Percentiles rank a stretch among this genome's conserved stretches.
phyloP scores from a whole-genome alignment of 2,888 invertebrate genomes.

The Euplexia lucipara region DNA sequence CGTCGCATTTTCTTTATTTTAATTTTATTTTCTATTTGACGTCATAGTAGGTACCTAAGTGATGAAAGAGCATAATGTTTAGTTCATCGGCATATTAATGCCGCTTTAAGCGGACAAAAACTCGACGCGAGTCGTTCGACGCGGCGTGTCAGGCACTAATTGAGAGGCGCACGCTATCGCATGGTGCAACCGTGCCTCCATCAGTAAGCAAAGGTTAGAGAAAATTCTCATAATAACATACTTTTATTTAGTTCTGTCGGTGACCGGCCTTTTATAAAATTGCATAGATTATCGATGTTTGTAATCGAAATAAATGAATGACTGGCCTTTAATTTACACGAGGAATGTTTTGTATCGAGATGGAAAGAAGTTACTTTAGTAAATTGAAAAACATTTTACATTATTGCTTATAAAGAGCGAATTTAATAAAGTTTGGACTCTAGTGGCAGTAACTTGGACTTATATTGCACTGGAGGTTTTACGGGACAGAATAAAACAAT shows the following conservation, averaged over 20 bases:
- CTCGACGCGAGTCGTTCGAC: constrained; percentile 79
- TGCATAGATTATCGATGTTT: constrained; percentile 53
- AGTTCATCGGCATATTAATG: constrained; percentile 85
- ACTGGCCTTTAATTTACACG: constrained; percentile 45
- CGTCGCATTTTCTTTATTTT: constrained; percentile 44
- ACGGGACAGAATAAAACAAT: constrained; percentile 43
- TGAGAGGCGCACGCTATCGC: constrained; percentile 87
- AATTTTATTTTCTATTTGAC: constrained; percentile 59
- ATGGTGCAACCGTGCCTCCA: constrained; percentile 76
- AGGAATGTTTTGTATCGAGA: constrained; percentile 37
- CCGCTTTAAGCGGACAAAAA: constrained; percentile 84
- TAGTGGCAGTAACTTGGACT: constrained; percentile 20
- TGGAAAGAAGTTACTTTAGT: constrained; percentile 27
- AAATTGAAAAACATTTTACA: constrained; percentile 43
- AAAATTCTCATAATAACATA: constrained; percentile 73
- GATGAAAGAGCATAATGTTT: constrained; percentile 81
- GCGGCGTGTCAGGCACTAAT: constrained; percentile 86
- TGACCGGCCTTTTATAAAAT: constrained; percentile 60
- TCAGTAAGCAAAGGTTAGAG: constrained; percentile 77
- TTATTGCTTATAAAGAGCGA: constrained; percentile 14
- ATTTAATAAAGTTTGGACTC: constrained; percentile 23
- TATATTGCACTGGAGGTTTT: constrained; percentile 28
- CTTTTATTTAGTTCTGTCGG: constrained; percentile 66
- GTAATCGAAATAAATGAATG: constrained; percentile 44
- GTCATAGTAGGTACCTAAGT: constrained; percentile 65